Conservation (phyloP, 2,888 invertebrate genomes). For the Melanargia galathea region DNA sequence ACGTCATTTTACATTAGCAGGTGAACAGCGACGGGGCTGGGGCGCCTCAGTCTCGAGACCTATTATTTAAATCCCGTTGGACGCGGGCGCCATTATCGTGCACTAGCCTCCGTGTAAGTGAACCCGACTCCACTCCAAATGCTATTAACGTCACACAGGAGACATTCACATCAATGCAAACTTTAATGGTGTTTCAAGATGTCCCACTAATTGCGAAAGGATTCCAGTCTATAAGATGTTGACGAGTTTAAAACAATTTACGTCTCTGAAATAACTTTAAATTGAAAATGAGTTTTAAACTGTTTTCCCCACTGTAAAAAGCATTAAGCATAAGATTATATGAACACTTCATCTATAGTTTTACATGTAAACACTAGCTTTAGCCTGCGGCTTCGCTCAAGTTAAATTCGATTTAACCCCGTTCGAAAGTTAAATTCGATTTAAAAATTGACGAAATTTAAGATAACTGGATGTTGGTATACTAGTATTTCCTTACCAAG, state of each 20-base stretch:
- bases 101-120: conserved; percentile 53
- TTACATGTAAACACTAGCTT: too few relatives aligned
- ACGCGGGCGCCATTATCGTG: conserved; percentile 66
- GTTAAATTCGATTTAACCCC: too few relatives aligned
- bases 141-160: conserved; percentile 49
- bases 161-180: conserved; percentile 36
- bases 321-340: too few relatives aligned
- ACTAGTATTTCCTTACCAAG: too few relatives aligned
- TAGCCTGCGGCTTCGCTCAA: too few relatives aligned
- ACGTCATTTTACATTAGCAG: conserved; percentile 53
- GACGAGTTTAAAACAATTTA: background rate
- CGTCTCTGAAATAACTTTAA: background rate
- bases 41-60: conserved; percentile 52
- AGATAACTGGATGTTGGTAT: too few relatives aligned
- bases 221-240: background rate
- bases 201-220: conserved; percentile 7
- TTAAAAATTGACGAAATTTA: too few relatives aligned
- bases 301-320: too few relatives aligned
- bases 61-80: conserved; percentile 75
- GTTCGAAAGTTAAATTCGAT: too few relatives aligned
- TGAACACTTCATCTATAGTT: too few relatives aligned
- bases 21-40: conserved; percentile 52
- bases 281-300: background rate
- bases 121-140: conserved; percentile 56
- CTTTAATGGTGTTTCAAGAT: conserved; percentile 15